Evolutionary conservation across 2,888 invertebrate species (phyloP).

Genomic region (Gymnosoma rotundatum): DNA sequence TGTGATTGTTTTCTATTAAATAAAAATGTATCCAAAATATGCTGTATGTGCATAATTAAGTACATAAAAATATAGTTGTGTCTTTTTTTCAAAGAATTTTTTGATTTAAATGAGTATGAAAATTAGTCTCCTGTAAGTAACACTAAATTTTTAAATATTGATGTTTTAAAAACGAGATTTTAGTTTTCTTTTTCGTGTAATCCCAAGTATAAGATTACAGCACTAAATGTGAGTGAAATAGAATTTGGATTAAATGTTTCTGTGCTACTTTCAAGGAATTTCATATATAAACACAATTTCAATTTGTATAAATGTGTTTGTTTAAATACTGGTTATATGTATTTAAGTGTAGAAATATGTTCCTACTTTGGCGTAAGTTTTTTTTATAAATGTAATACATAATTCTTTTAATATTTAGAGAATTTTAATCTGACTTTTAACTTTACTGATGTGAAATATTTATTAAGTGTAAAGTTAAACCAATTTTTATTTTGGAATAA

Average conservation of each 20-base stretch:
- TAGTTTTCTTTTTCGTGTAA: not conserved
- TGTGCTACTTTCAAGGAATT: not conserved
- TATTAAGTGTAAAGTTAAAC: too few relatives aligned
- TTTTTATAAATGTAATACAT: too few relatives aligned
- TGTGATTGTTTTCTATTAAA: not conserved
- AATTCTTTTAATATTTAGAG: too few relatives aligned
- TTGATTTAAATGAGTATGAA: not conserved
- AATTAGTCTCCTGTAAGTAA: constrained; percentile 10
- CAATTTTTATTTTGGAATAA: too few relatives aligned
- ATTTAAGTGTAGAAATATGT: too few relatives aligned
- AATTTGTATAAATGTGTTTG: too few relatives aligned
- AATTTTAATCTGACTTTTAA: too few relatives aligned
- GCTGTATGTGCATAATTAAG: not conserved
- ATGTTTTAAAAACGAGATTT: not conserved
- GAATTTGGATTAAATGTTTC: constrained; percentile 2
- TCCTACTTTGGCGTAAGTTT: too few relatives aligned
- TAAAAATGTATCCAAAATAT: not conserved
- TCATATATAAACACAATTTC: not conserved
- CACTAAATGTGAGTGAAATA: not conserved
- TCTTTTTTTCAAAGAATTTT: not conserved
- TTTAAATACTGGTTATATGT: too few relatives aligned
- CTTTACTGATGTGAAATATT: too few relatives aligned
- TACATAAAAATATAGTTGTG: not conserved
- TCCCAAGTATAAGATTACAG: not conserved
- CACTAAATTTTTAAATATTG: constrained; percentile 39